Evolutionary conservation across 2,113 vertebrate species (phyloP).

Genomic region (Rafetus swinhoei): DNA sequence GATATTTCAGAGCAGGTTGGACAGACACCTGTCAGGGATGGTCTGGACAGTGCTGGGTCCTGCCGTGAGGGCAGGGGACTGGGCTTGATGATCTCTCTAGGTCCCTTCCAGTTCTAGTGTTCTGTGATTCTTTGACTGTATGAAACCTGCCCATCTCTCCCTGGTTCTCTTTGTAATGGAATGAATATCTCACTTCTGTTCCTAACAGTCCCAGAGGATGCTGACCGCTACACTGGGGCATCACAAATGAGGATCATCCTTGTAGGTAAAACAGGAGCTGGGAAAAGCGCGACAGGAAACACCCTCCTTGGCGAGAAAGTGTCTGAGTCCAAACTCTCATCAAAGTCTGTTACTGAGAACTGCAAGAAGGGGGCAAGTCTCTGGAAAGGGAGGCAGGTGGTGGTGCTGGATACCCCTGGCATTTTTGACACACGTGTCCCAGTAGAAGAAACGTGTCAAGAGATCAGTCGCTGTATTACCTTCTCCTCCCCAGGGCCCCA

Average conservation of each 20-base stretch:
- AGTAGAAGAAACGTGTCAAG: neutral
- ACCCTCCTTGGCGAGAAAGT: neutral
- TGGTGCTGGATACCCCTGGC: neutral
- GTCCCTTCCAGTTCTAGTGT: too few relatives aligned
- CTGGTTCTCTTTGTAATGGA: too few relatives aligned
- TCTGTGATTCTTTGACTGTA: too few relatives aligned
- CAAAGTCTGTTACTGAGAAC: neutral
- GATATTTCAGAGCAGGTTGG: too few relatives aligned
- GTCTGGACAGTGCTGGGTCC: too few relatives aligned
- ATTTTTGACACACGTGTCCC: neutral
- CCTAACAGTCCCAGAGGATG: neutral
- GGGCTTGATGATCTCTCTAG: too few relatives aligned
- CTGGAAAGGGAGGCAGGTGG: neutral
- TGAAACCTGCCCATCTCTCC: too few relatives aligned
- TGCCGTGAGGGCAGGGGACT: too few relatives aligned
- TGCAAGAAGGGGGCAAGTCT: neutral
- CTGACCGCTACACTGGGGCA: too few relatives aligned
- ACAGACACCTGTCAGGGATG: too few relatives aligned
- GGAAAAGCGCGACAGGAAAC: conserved; percentile 65
- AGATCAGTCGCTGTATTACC: neutral
- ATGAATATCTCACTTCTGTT: neutral
- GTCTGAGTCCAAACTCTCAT: neutral
- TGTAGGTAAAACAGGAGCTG: too few relatives aligned
- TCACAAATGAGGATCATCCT: neutral
- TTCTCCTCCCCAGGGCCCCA: too few relatives aligned